phyloP scores from a whole-genome alignment of 2,113 vertebrate genomes.

The Lutjanus erythropterus region DNA sequence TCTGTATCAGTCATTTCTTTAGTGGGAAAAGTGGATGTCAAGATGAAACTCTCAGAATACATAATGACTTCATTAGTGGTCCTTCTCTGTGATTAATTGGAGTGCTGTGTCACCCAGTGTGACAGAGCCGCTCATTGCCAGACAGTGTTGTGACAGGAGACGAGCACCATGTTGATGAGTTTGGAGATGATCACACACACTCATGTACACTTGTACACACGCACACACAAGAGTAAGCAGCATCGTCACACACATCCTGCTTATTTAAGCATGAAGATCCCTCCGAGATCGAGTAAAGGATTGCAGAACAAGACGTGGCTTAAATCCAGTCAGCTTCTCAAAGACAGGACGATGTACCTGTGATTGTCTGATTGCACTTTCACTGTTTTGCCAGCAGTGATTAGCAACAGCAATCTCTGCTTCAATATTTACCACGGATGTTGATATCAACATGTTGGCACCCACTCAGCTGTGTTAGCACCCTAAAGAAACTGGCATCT shows the following conservation, averaged over 20 bases:
- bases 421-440: slow-evolving; percentile 24
- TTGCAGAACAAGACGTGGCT: slow-evolving; percentile 1
- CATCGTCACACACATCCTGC: not conserved
- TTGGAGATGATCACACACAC: slow-evolving; percentile 55
- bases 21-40: slow-evolving; percentile 54
- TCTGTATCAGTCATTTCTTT: slow-evolving; percentile 53
- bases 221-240: not conserved
- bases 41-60: slow-evolving; percentile 67
- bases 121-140: slow-evolving; percentile 68
- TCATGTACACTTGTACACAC: slow-evolving; percentile 15
- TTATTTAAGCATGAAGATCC: not conserved
- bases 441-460: slow-evolving; percentile 48
- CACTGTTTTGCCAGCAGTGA: slow-evolving; percentile 27
- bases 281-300: not conserved
- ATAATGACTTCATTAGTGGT: slow-evolving; percentile 74
- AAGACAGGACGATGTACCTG: not conserved
- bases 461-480: slow-evolving; percentile 37
- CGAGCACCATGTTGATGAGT: slow-evolving; percentile 56
- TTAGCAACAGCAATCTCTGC: slow-evolving; percentile 26
- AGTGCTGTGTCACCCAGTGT: slow-evolving; percentile 67
- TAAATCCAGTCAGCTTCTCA: slow-evolving; percentile 6
- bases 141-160: slow-evolving; percentile 65
- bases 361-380: slow-evolving; percentile 23
- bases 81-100: slow-evolving; percentile 68
- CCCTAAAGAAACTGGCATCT: slow-evolving; percentile 35